phyloP scores from a whole-genome alignment of 2,797 vertebrate species.

The Enteromius argenteus region DNA sequence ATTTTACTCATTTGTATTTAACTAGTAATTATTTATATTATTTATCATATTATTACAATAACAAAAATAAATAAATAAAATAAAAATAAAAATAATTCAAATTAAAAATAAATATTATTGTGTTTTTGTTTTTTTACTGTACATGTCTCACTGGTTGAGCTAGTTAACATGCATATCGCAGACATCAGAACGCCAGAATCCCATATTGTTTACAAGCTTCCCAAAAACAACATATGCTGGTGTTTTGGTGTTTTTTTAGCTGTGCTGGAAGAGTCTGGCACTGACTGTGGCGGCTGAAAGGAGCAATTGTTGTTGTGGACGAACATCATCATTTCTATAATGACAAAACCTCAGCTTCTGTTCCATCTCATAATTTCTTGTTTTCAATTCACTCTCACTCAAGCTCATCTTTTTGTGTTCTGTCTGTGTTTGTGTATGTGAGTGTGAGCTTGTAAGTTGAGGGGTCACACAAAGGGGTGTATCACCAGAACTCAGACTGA shows the following conservation, averaged over 20 bases:
- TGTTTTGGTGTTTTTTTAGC: constrained; percentile 6
- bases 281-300: background rate
- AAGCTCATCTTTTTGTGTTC: background rate
- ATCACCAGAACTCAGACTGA: constrained; percentile 6
- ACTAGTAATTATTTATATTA: background rate
- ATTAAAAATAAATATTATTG: background rate
- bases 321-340: background rate
- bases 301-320: background rate
- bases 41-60: background rate
- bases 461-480: constrained; percentile 13
- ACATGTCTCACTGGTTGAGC: background rate
- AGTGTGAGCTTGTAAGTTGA: constrained; percentile 1
- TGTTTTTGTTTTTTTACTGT: background rate
- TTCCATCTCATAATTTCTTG: background rate
- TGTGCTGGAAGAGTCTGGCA: background rate
- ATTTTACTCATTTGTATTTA: background rate
- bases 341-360: background rate
- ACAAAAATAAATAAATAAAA: too few species aligned
- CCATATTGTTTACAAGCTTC: background rate
- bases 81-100: background rate
- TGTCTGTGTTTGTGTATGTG: constrained; percentile 3
- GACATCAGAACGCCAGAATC: background rate
- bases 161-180: background rate
- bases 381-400: background rate
- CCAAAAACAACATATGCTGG: background rate